phyloP scores from a whole-genome alignment of 2,888 invertebrate species.

The Halictus ligatus region DNA sequence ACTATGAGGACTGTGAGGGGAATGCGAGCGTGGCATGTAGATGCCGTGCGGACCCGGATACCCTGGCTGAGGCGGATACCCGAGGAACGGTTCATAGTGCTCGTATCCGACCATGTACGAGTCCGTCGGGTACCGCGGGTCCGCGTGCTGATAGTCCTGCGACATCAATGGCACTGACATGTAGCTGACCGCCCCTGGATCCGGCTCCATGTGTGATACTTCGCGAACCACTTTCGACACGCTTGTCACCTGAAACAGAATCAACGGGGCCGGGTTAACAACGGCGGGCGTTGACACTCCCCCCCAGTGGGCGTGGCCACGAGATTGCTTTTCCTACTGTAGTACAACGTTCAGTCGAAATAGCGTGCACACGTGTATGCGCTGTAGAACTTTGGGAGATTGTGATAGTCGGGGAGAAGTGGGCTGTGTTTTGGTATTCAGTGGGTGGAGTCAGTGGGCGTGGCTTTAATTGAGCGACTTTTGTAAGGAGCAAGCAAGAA shows the following conservation, averaged over 20 bases:
- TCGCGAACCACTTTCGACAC: slow-evolving; percentile 90
- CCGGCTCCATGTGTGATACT: slow-evolving; percentile 87
- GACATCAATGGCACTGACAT: slow-evolving; percentile 83
- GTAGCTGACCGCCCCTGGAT: slow-evolving; percentile 84
- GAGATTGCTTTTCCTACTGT: background rate
- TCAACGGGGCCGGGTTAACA: background rate
- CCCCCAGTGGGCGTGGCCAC: background rate
- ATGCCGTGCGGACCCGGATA: slow-evolving; percentile 82
- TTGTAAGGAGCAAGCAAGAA: background rate
- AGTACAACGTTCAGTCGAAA: background rate
- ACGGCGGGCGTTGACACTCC: background rate
- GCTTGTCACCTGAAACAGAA: slow-evolving; percentile 87
- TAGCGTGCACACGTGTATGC: background rate
- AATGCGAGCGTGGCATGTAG: slow-evolving; percentile 81
- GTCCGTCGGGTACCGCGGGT: slow-evolving; percentile 81
- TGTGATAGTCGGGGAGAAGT: background rate
- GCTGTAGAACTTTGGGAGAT: background rate
- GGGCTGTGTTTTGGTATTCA: background rate
- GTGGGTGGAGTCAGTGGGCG: background rate
- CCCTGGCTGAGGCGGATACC: slow-evolving; percentile 82
- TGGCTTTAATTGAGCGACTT: background rate
- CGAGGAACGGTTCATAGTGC: slow-evolving; percentile 84
- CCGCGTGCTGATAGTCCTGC: slow-evolving; percentile 82
- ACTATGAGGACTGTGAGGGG: slow-evolving; percentile 82
- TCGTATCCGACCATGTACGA: slow-evolving; percentile 84